A percentile compares a stretch with the other conserved stretches of the same genome.
phyloP scores from a whole-genome alignment of 1,140 invertebrate species.

The Dendroctonus ponderosae region DNA sequence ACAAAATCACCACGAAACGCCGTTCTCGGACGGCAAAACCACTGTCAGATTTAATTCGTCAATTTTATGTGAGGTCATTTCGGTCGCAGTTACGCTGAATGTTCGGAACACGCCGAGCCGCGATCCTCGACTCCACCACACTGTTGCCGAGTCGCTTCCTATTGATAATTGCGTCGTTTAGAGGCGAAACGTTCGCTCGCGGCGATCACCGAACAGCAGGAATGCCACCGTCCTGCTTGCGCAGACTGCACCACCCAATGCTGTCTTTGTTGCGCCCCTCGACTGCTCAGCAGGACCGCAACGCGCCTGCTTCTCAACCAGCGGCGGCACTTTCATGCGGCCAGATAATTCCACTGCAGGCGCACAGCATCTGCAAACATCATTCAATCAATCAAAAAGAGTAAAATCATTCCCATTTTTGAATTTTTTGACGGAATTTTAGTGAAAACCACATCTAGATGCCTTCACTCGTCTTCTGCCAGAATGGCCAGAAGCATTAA shows the following conservation, averaged over 20 bases:
- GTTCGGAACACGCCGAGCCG: conserved; percentile 35
- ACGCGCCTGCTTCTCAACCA: conserved; percentile 10
- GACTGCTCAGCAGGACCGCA: not conserved
- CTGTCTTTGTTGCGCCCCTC: conserved; percentile 8
- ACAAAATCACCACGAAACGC: conserved; percentile 34
- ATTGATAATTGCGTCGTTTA: conserved; percentile 29
- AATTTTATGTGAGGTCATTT: conserved; percentile 49
- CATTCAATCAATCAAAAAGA: too few relatives aligned
- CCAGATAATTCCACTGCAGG: not conserved
- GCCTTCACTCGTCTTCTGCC: too few relatives aligned
- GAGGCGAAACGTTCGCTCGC: not conserved
- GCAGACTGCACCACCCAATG: not conserved
- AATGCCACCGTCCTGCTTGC: not conserved
- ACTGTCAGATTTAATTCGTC: conserved; percentile 46
- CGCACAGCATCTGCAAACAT: not conserved
- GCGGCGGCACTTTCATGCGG: not conserved
- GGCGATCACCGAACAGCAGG: not conserved
- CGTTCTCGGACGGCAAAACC: conserved; percentile 20
- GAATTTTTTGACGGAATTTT: too few relatives aligned
- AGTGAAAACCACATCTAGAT: too few relatives aligned
- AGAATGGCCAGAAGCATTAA: too few relatives aligned
- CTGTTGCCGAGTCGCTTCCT: conserved; percentile 36
- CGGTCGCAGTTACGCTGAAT: conserved; percentile 46
- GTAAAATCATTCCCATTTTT: too few relatives aligned
- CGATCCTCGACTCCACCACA: conserved; percentile 20